Percentiles rank a stretch among this genome's conserved stretches.
These are phyloP conservation scores for Ptilonorhynchus violaceus DNA, from an alignment of 2,113 vertebrate genomes.

Conservation along the genomic window DNA sequence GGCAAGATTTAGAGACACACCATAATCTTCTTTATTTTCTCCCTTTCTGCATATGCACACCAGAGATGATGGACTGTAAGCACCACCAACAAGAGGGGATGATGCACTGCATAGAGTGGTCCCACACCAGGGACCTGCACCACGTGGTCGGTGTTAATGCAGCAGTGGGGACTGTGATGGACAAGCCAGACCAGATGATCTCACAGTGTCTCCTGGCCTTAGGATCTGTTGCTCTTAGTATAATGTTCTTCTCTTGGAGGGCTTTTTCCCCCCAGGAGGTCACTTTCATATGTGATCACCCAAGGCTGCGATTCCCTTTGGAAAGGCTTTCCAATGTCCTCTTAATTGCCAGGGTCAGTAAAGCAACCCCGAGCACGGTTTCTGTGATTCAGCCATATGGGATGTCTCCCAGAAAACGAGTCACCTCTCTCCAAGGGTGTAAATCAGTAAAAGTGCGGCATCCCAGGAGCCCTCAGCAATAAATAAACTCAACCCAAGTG, in stretches of 20 bases:
- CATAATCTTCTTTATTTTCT: not conserved
- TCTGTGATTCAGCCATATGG: not conserved
- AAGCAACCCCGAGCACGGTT: not conserved
- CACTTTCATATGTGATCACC: not conserved
- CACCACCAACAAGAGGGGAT: not conserved
- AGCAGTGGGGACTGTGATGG: not conserved
- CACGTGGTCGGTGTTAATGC: rapidly evolving
- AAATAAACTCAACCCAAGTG: not conserved
- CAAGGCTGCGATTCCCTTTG: not conserved
- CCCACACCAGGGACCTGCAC: not conserved
- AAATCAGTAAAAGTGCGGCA: not conserved
- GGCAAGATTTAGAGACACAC: not conserved
- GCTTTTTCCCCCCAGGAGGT: not conserved
- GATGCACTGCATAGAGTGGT: not conserved
- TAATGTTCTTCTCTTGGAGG: not conserved
- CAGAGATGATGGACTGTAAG: not conserved
- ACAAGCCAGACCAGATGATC: not conserved
- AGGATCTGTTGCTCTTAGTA: not conserved
- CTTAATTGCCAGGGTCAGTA: not conserved
- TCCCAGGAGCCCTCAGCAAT: not conserved
- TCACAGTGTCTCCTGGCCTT: not conserved
- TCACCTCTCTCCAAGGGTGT: not conserved
- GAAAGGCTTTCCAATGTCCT: not conserved
- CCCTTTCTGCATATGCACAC: not conserved
- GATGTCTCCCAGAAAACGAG: not conserved